These are phyloP conservation scores for Epirrhoe tristata DNA, from an alignment of 2,888 invertebrate genomes.

Conservation along the genomic window DNA sequence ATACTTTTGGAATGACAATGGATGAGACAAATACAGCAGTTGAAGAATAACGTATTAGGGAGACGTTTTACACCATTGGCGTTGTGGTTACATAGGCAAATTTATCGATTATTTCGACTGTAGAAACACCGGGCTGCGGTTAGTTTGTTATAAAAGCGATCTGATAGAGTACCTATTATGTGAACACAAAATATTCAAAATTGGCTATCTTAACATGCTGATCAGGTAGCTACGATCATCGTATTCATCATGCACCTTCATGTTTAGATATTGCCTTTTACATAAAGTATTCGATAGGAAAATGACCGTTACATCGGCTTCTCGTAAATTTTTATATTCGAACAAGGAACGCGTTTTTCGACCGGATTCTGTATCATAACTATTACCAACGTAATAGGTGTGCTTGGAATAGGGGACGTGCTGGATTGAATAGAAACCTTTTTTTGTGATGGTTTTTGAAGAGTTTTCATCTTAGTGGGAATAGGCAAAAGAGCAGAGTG, in stretches of 20 bases:
- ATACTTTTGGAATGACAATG: no score
- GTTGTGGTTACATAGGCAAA: no score
- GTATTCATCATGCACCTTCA: slow-evolving; percentile 54
- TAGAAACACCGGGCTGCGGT: not conserved
- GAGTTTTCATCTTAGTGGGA: not conserved
- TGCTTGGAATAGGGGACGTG: slow-evolving; percentile 8
- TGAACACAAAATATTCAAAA: not conserved
- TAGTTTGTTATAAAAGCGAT: not conserved
- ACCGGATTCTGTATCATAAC: slow-evolving; percentile 30
- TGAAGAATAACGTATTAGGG: no score
- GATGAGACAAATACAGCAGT: no score
- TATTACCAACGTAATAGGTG: slow-evolving; percentile 25
- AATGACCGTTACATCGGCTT: slow-evolving; percentile 51
- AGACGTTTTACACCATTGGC: no score
- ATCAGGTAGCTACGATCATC: slow-evolving; percentile 48
- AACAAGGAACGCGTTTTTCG: slow-evolving; percentile 36
- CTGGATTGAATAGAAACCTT: slow-evolving; percentile 6
- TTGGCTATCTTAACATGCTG: slow-evolving; percentile 41
- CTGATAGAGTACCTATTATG: not conserved
- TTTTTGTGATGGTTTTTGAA: not conserved
- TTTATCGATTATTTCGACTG: no score
- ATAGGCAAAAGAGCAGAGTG: not conserved
- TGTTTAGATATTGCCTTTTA: slow-evolving; percentile 62
- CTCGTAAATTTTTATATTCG: slow-evolving; percentile 62
- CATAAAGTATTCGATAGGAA: slow-evolving; percentile 50